Conservation (phyloP, 2,888 invertebrate species). For the Priocnemis perturbator region DNA sequence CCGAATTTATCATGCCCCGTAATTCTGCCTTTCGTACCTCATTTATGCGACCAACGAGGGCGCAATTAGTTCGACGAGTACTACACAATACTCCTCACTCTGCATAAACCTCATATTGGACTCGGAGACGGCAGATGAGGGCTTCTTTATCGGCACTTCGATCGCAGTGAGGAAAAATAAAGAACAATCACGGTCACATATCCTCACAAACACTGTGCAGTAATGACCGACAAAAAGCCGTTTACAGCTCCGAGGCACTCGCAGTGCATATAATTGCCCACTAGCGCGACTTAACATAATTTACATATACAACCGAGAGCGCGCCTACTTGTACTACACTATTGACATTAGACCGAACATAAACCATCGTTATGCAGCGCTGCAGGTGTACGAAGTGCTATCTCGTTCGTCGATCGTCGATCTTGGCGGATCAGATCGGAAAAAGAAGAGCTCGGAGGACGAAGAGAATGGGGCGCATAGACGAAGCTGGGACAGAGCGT, state of each 20-base stretch:
- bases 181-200: not conserved
- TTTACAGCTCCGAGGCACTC: conserved; percentile 16
- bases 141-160: too few relatives aligned
- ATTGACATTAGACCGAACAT: conserved; percentile 25
- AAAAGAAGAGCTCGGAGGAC: not conserved
- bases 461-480: not conserved
- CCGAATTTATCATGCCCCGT: too few relatives aligned
- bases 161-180: too few relatives aligned
- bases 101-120: too few relatives aligned
- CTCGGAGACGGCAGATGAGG: too few relatives aligned
- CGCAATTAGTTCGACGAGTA: too few relatives aligned
- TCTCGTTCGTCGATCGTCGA: conserved; percentile 47
- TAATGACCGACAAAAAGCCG: conserved; percentile 17
- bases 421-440: conserved; percentile 13
- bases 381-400: conserved; percentile 35
- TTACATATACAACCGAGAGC: too few relatives aligned
- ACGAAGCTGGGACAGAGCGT: too few relatives aligned
- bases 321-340: not conserved
- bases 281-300: too few relatives aligned
- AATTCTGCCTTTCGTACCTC: too few relatives aligned
- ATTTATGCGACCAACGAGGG: too few relatives aligned
- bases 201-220: conserved; percentile 24
- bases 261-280: conserved; percentile 30
- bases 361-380: conserved; percentile 7
- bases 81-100: too few relatives aligned